Evolutionary conservation across 2,113 vertebrate species (phyloP).

Genomic region (Microcebus ravelobensis): DNA sequence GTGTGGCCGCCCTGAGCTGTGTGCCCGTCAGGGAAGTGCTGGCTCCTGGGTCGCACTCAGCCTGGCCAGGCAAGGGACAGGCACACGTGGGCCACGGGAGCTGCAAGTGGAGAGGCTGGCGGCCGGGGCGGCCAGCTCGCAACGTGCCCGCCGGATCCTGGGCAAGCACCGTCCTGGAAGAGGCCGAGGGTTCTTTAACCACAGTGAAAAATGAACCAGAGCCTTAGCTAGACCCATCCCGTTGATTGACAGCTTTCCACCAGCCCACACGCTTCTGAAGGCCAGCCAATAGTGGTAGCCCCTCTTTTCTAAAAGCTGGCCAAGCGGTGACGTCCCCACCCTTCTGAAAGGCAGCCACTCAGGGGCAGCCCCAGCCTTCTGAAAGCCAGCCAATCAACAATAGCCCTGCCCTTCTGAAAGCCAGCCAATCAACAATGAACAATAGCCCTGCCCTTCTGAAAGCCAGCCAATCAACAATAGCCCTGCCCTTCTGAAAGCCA

Average conservation of each 20-base stretch:
- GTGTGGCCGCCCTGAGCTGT: no score
- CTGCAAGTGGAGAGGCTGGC: accelerated
- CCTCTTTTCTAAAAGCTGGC: background rate
- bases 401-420: background rate
- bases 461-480: no score
- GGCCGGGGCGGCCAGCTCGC: accelerated
- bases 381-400: background rate
- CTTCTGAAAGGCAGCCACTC: background rate
- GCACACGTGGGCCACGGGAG: accelerated
- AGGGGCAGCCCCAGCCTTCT: no score
- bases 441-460: no score
- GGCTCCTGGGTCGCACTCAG: no score
- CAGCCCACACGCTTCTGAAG: background rate
- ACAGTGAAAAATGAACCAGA: background rate
- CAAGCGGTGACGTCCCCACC: background rate
- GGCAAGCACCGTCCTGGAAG: background rate
- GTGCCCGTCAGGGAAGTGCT: no score
- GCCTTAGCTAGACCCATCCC: background rate
- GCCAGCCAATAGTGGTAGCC: background rate
- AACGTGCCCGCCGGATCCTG: background rate
- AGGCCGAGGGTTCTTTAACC: background rate
- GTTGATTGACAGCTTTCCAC: background rate
- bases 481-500: no score
- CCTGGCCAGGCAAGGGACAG: accelerated
- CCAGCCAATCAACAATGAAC: no score